Base-by-base conservation (phyloP, 2,113 vertebrate genomes). In the Peucedramus taeniatus region DNA sequence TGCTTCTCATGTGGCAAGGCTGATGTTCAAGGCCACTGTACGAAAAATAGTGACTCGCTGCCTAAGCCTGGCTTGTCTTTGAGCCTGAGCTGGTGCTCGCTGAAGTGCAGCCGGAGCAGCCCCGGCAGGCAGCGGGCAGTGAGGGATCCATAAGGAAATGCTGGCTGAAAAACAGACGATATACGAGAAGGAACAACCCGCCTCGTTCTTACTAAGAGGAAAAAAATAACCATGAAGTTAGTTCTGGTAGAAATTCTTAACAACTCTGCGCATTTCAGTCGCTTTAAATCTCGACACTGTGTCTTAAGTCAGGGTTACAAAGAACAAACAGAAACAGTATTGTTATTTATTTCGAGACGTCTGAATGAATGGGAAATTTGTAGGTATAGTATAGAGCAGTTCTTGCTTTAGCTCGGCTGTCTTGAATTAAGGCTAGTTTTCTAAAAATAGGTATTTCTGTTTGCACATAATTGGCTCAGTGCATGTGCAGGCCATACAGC, bases 11-110 rank as follows among this genome's bases (percentile, higher is more conserved):
- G 64, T 35, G 76, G 68, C 77, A 68, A 77, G 80, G 92, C 92
- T 90, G 94, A 89, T 83, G 93, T 94, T 96, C 96, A 93, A 96
- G 96, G 94, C 76, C 95, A 28, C 80, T 60, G 72, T 18, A 65
- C 15, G 47, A 44, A 44, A 64, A 63, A 51, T 7, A 53, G 76
- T 7, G 39, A 5, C 18, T 56, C 26, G 44, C 35, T 37, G 39
- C 64, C 27, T 33, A 4, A 47, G 47, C 27, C 45, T 3, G 86
- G 33, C 90, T 79, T 10, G 79, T 33, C 79, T 47, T 24, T 69
- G 88, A 68, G 89, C 71, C 50, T 3, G 59, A 79, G 59, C 83
- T 39, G 86, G 18, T 11, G 74, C 53, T 1, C n/a, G 57, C 75
- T 57, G 60, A 19, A 51, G 74, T 23, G 74, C 76, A 39, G 83